These are phyloP conservation scores for Ceriagrion tenellum DNA, from an alignment of 2,888 invertebrate species.

Conservation along the genomic window DNA sequence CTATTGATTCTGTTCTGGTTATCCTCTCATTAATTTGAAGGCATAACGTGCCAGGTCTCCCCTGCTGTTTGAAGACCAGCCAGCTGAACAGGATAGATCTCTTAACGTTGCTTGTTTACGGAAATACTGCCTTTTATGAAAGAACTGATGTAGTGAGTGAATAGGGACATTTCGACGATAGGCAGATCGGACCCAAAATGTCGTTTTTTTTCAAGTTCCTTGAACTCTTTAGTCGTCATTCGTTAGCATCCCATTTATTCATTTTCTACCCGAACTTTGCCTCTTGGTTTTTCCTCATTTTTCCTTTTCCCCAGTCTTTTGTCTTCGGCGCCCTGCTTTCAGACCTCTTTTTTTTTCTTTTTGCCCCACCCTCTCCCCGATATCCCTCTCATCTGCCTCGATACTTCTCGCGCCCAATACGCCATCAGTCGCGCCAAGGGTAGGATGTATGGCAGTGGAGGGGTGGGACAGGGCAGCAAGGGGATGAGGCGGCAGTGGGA, in stretches of 20 bases:
- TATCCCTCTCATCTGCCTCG: not conserved
- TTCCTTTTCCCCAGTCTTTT: not conserved
- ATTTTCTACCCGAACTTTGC: not conserved
- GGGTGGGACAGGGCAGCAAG: not conserved
- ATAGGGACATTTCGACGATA: too few species aligned
- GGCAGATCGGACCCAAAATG: too few species aligned
- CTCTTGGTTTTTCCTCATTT: not conserved
- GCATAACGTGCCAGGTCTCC: too few species aligned
- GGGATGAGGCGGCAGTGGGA: too few species aligned
- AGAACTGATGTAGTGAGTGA: too few species aligned
- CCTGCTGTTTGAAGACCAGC: too few species aligned
- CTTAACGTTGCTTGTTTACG: too few species aligned
- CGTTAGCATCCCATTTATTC: not conserved
- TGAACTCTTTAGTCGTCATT: not conserved
- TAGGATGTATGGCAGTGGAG: not conserved
- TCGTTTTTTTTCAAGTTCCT: too few species aligned
- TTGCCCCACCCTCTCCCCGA: not conserved
- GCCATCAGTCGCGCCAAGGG: constrained; percentile 21
- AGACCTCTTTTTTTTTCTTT: not conserved
- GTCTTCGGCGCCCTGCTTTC: not conserved
- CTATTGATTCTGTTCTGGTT: too few species aligned
- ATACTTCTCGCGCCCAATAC: constrained; percentile 55
- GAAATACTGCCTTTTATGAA: too few species aligned
- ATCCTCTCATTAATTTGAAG: too few species aligned
- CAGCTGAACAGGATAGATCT: too few species aligned